Evolutionary conservation across 1,140 invertebrate species (phyloP), one percentile per base, ranked within the genome.

Genomic region (Pristionchus pacificus): DNA sequence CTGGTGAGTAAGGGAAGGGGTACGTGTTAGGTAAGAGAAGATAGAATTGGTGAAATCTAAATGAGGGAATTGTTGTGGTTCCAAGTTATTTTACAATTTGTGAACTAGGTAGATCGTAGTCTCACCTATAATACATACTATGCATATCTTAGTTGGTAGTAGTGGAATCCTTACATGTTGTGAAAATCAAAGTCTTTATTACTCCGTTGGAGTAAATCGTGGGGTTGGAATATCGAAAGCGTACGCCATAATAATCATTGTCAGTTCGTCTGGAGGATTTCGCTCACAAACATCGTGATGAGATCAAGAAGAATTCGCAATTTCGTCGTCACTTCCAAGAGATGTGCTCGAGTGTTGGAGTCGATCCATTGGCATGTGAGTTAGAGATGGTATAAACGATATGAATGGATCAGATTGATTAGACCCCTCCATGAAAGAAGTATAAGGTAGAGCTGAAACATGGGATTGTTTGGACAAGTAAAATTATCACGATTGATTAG

Each of bases 291-390:
- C 94, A 99, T 83, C 93, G 85, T 38, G 80, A 83, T 28, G 84
- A 85, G 62, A 85, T 84, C 31, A 77, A 74, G 13, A 84, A 82
- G 65, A 93, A 97, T 85, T 88, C 94, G 0, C 90, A 93, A 77
- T 99, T 99, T 83, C 88, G 96, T 61, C 87, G 90, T 62, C 93
- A 98, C 81, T 99, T 99, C 84, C 95, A 97, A 82, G 93, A 97
- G 85, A 99, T 99, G 96, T 99, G 97, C 87, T 92, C 96, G 0
- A 92, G 92, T 0, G 97, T 98, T 73, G 97, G 97, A 0, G 97
- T 99, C 0, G 97, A 99, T 87, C 97, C 97, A 0, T 85, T 99
- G 49, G 93, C 95, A 13, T 97, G 92, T 70, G 95, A 93, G 85
- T 78, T 76, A 65, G 71, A 15, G n/a, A n/a, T n/a, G n/a, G n/a